Conservation (phyloP, 2,888 invertebrate genomes). For the Hymenopus coronatus region DNA sequence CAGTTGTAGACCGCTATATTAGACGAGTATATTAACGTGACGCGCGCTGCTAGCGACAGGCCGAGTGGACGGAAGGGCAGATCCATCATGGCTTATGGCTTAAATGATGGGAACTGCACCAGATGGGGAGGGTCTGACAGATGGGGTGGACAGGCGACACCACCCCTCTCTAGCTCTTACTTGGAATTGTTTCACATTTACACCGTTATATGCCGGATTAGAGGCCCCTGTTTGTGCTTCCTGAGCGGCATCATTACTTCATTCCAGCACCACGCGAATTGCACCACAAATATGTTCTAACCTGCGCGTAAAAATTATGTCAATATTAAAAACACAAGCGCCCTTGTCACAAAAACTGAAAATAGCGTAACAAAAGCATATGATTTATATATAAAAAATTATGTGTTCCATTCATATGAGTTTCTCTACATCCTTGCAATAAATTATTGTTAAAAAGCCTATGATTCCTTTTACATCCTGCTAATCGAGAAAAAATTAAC, state of each 20-base stretch:
- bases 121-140: background rate
- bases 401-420: no score
- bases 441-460: no score
- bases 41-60: background rate
- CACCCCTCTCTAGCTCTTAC: background rate
- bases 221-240: background rate
- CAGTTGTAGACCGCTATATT: no score
- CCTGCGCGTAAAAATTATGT: no score
- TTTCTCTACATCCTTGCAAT: no score
- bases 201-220: background rate
- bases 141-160: background rate
- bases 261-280: background rate
- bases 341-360: no score
- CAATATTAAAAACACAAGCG: no score
- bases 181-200: background rate
- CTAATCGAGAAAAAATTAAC: no score
- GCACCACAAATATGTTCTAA: no score
- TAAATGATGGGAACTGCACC: background rate
- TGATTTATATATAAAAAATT: no score
- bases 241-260: background rate
- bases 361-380: no score
- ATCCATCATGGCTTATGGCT: background rate
- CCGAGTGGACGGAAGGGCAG: background rate
- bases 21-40: background rate
- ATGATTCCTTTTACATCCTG: no score